A percentile compares a stretch with the other conserved stretches of the same genome.
Conservation (phyloP, 2,888 invertebrate genomes). For the Cancer borealis region DNA sequence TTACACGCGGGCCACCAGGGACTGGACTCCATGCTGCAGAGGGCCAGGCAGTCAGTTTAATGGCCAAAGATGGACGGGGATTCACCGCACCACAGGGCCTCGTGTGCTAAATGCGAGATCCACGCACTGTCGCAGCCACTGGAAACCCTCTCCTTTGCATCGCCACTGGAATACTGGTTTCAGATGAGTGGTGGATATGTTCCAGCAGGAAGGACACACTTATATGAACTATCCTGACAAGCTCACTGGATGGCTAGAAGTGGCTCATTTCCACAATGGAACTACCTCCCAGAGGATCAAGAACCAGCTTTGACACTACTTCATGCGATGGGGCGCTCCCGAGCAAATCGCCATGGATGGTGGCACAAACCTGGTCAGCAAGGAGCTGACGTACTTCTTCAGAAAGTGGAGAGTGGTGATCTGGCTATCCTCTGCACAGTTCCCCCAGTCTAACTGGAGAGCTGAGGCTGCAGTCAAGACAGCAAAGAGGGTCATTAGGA, state of each 20-base stretch:
- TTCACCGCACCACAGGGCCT: not conserved
- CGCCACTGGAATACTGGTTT: not conserved
- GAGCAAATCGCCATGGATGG: not conserved
- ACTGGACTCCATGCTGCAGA: not conserved
- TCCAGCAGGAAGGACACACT: not conserved
- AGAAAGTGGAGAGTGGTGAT: conserved; percentile 37
- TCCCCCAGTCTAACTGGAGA: conserved; percentile 35
- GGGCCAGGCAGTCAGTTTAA: conserved; percentile 33
- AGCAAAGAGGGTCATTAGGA: not conserved
- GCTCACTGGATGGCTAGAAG: not conserved
- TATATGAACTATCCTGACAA: not conserved
- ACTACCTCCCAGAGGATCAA: not conserved
- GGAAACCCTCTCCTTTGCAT: not conserved
- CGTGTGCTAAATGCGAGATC: conserved; percentile 17
- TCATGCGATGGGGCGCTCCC: conserved; percentile 25
- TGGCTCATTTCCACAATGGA: not conserved
- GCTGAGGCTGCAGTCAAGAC: not conserved
- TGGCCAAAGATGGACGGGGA: not conserved
- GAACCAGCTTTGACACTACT: not conserved
- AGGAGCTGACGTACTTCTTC: not conserved
- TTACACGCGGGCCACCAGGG: not conserved
- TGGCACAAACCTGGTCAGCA: conserved; percentile 15
- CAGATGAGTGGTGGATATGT: conserved; percentile 9
- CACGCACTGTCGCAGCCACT: conserved; percentile 49
- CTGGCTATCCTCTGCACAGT: not conserved